phyloP scores from a whole-genome alignment of 2,797 vertebrate species.

The Gymnothorax reevesii region DNA sequence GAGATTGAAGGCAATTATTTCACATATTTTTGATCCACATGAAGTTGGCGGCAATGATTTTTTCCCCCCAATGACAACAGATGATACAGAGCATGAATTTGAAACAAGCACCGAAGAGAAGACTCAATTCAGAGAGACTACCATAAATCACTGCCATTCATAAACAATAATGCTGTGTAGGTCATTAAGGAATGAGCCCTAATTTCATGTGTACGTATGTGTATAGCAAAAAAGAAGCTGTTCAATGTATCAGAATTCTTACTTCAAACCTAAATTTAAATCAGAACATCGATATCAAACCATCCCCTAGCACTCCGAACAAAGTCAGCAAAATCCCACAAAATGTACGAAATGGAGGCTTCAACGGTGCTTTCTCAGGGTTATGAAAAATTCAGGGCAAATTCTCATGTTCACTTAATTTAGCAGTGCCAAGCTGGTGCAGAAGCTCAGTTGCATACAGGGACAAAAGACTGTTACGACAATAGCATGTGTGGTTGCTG shows the following conservation, averaged over 20 bases:
- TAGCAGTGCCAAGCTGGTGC: neutral
- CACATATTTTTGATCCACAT: neutral
- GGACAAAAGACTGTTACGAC: neutral
- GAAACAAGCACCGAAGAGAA: neutral
- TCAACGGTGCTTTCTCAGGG: neutral
- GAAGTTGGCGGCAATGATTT: constrained; percentile 3
- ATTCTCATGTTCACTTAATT: neutral
- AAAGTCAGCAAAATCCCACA: neutral
- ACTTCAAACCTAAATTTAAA: constrained; percentile 1
- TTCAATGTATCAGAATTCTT: neutral
- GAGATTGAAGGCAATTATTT: neutral
- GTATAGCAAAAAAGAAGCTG: neutral
- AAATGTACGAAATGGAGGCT: neutral
- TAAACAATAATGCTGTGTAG: neutral
- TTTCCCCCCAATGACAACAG: neutral
- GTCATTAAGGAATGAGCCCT: neutral
- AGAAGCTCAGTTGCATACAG: neutral
- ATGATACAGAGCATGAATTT: neutral
- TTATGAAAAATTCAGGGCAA: neutral
- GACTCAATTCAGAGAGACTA: neutral
- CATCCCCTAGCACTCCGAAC: neutral
- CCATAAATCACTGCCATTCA: neutral
- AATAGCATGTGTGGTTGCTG: neutral
- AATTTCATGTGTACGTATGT: neutral
- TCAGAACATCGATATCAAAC: neutral